These are phyloP conservation scores for Proctacanthus coquilletti DNA, from an alignment of 1,140 invertebrate genomes.

Conservation along the genomic window DNA sequence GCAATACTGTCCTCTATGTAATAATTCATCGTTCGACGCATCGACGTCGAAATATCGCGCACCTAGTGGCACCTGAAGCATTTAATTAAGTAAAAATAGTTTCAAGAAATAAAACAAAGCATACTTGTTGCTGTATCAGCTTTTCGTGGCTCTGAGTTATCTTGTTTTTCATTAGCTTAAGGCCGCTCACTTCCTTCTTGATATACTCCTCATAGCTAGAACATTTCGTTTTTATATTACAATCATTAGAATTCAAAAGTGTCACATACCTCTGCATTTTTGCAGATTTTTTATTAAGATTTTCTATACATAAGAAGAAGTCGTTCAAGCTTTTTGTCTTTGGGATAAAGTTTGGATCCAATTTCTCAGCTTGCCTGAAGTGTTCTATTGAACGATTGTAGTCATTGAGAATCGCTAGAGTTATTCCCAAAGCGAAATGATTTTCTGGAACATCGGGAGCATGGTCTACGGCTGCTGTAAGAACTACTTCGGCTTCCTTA, in stretches of 20 bases:
- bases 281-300: conserved; percentile 21
- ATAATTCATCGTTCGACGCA: conserved; percentile 14
- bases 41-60: conserved; percentile 9
- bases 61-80: conserved; percentile 10
- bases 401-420: conserved; percentile 47
- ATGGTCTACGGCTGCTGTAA: conserved; percentile 66
- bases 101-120: too few relatives aligned
- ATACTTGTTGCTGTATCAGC: conserved; percentile 21
- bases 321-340: conserved; percentile 21
- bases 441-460: conserved; percentile 51
- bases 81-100: neutral
- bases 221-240: conserved; percentile 36
- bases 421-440: conserved; percentile 65
- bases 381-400: conserved; percentile 42
- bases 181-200: conserved; percentile 26
- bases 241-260: neutral
- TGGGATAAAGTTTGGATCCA: conserved; percentile 36
- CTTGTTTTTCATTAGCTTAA: conserved; percentile 21
- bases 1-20: conserved; percentile 25
- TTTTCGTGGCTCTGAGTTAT: conserved; percentile 22
- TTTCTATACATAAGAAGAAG: conserved; percentile 24
- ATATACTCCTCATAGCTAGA: conserved; percentile 27
- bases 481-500: conserved; percentile 62
- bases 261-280: conserved; percentile 17
- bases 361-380: conserved; percentile 54